Conservation (phyloP, 30 jellyfish, hydroid and myxozoan species). For the Aurelia sp. region DNA sequence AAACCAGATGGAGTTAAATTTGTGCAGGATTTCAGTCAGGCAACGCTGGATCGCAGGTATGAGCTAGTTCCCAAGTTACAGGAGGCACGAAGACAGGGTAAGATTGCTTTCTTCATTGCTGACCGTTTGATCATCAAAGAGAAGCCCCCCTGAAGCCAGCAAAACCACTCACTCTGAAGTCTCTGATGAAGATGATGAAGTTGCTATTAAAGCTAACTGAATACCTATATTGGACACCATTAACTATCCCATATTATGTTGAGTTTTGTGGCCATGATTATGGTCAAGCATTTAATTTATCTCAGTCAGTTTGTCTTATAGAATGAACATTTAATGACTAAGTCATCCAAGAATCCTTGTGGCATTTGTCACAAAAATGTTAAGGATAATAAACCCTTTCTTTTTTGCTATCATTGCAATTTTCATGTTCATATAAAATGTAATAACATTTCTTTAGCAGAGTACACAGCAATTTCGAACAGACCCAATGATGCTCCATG, state of each 20-base stretch:
- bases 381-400: background rate
- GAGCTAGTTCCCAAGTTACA: background rate
- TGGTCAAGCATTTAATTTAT: too few relatives aligned
- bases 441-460: too few relatives aligned
- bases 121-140: constrained; percentile 13
- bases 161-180: background rate
- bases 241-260: background rate
- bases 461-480: too few relatives aligned
- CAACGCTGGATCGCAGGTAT: background rate
- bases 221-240: background rate
- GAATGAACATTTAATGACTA: background rate
- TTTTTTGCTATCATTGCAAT: too few relatives aligned
- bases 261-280: too few relatives aligned
- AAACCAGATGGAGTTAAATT: constrained; percentile 4
- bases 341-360: constrained; percentile 2
- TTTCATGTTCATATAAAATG: too few relatives aligned
- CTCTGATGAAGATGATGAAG: background rate
- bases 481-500: too few relatives aligned
- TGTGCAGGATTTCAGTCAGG: background rate
- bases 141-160: background rate
- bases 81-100: too few relatives aligned
- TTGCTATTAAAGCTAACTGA: background rate
- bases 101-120: background rate
- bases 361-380: background rate
- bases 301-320: too few relatives aligned